Percentiles rank a stretch among this genome's conserved stretches.
Evolutionary conservation across 1,140 invertebrate genomes (phyloP).

Genomic region (Camponotus pennsylvanicus): DNA sequence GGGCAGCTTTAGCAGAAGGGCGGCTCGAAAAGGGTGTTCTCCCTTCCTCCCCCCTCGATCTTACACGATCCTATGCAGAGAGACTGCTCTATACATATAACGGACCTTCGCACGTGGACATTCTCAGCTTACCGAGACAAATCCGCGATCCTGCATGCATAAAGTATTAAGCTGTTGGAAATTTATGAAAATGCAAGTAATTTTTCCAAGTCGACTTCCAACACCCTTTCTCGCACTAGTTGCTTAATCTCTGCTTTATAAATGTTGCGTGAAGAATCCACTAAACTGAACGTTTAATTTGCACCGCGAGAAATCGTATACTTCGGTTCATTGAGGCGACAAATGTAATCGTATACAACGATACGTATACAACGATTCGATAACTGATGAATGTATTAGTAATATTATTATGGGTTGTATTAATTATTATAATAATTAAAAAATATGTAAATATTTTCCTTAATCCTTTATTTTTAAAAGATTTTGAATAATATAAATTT

Average conservation of each 20-base stretch:
- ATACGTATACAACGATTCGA: background rate
- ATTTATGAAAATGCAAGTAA: slow-evolving; percentile 86
- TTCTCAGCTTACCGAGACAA: slow-evolving; percentile 86
- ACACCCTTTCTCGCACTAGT: slow-evolving; percentile 29
- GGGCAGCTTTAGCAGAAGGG: slow-evolving; percentile 51
- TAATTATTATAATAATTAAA: background rate
- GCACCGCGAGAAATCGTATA: slow-evolving; percentile 6
- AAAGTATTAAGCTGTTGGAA: slow-evolving; percentile 86
- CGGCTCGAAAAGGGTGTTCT: slow-evolving; percentile 68
- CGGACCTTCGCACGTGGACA: slow-evolving; percentile 84
- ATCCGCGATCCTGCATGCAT: slow-evolving; percentile 86
- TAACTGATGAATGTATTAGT: background rate
- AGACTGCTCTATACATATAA: slow-evolving; percentile 63
- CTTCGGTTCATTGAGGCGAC: background rate
- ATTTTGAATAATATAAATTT: background rate
- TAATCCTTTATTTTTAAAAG: background rate
- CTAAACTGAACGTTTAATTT: slow-evolving; percentile 30
- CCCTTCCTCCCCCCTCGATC: background rate
- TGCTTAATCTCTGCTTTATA: slow-evolving; percentile 40
- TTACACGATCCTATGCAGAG: slow-evolving; percentile 66
- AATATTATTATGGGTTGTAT: background rate
- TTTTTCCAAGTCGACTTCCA: slow-evolving; percentile 76
- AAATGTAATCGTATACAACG: background rate
- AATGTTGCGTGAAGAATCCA: slow-evolving; percentile 43
- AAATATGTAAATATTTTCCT: background rate